phyloP scores from a whole-genome alignment of 1,140 invertebrate species.

The Drosophila kohkoa region DNA sequence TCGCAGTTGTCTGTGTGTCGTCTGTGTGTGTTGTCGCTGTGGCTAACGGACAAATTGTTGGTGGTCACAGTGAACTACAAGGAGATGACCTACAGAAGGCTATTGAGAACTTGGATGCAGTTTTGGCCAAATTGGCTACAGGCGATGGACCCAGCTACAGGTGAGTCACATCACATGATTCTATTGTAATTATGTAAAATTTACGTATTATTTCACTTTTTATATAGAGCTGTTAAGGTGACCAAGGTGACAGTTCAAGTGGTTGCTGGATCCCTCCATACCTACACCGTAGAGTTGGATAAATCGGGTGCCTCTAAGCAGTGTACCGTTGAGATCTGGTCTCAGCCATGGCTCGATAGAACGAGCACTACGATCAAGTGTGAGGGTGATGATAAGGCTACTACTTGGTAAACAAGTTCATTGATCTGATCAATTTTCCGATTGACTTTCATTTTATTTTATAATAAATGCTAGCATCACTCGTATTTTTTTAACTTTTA shows the following conservation, averaged over 20 bases:
- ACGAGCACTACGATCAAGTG: constrained; percentile 51
- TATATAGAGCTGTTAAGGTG: constrained; percentile 28
- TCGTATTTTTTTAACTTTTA: too few species aligned
- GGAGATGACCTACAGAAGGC: background rate
- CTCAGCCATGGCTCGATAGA: constrained; percentile 45
- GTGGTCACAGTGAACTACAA: background rate
- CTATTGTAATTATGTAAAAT: background rate
- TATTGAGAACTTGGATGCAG: background rate
- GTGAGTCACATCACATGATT: constrained; percentile 7
- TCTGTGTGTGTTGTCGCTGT: too few species aligned
- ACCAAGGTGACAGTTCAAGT: constrained; percentile 36
- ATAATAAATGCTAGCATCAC: too few species aligned
- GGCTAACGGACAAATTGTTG: background rate
- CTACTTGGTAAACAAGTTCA: constrained; percentile 46
- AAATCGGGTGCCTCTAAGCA: constrained; percentile 21
- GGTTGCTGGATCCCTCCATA: constrained; percentile 36
- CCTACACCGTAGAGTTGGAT: constrained; percentile 39
- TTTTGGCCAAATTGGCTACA: background rate
- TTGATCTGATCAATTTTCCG: too few species aligned
- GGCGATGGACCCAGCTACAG: constrained; percentile 49
- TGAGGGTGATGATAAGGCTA: constrained; percentile 47
- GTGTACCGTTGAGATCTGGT: constrained; percentile 44
- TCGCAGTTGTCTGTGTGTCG: constrained; percentile 11
- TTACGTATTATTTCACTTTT: background rate
- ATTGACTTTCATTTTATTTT: too few species aligned